Base-by-base conservation (phyloP, 2,888 invertebrate genomes). In the Torymus auratus region DNA sequence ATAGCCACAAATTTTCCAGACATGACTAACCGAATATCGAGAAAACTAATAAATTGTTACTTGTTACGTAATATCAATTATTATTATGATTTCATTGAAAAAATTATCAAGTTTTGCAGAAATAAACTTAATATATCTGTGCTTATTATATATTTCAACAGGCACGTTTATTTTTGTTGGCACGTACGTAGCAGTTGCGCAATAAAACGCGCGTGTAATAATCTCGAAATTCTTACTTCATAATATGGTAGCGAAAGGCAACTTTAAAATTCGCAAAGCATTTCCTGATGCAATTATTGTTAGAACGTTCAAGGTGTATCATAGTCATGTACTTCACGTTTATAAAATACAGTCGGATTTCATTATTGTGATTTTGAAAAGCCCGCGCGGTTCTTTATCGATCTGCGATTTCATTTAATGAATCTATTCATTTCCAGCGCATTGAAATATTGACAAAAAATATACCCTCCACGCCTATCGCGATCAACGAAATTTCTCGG, bases 281-380 rank as follows among this genome's bases (percentile, higher is more conserved):
- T 65, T 71, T 78, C 58, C 65, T 71, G 5, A 65, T 70, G 68
- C 77, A 70, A 77, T 65, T 70, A 28, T n/a, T 28, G 15, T 56
- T 50, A 41, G 62, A 76, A 69, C 68, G 20, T 17, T 2, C 15
- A n/a, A 41, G 41, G 41, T 15, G 5, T 28, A 53, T 15, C 1
- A 4, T 3, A 41, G 17, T 41, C n/a, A 58, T 17, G 2, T 7
- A 41, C 17, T 15, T 12, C 5, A 50, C 41, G 56, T 73, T 73
- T 73, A 50, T 41, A 13, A 73, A 14, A n/a, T 15, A 12, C 14
- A 4, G 15, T 20, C 12, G 28, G 10, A 2, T 56, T 69, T 61
- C 53, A 55, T 28, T 50, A 56, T 55, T 2, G 5, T 56, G 14
- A n/a, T 13, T 68, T 7, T 56, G 56, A n/a, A 12, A n/a, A 56